A percentile compares a stretch with the other conserved stretches of the same genome.
Conservation (phyloP, 2,113 vertebrate species). For the Xenopus tropicalis region UCB_Xtro_10.0 CM004447.2:94165501-94166000, state of each 20-base stretch:
- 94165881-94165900: constrained; percentile 24
- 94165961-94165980: background rate
- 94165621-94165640: no score
- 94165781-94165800: constrained; percentile 29
- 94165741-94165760: constrained; percentile 16
- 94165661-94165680: no score
- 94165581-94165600: no score
- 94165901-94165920: constrained; percentile 26
- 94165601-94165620: no score
- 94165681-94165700: no score
- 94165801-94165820: constrained; percentile 10
- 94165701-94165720: background rate
- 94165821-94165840: constrained; percentile 27
- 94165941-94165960: background rate
- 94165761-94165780: constrained; percentile 4
- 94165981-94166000: background rate
- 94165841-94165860: constrained; percentile 28
- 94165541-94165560: no score
- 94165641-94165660: no score
- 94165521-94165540: no score
- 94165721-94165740: background rate
- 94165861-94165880: constrained; percentile 17
- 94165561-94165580: no score
- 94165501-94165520: no score
- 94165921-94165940: background rate